Percentiles rank a stretch among this genome's conserved stretches.
Evolutionary conservation across 2,888 invertebrate genomes (phyloP).

Genomic region (Pachydiplax longipennis): DNA sequence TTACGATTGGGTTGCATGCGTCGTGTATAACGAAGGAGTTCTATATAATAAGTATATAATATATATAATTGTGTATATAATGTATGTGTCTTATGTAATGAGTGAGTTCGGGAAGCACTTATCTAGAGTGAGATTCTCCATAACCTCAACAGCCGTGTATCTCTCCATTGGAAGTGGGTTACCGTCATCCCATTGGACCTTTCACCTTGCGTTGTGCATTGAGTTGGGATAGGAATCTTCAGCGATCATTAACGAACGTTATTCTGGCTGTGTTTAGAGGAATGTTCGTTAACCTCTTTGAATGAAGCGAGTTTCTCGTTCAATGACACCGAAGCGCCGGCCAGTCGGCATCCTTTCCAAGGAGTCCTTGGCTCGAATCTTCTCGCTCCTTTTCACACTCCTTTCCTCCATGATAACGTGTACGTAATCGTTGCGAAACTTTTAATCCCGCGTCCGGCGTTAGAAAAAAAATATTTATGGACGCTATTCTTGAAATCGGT

Average conservation of each 20-base stretch:
- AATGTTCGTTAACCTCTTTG: not conserved
- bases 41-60: too few relatives aligned
- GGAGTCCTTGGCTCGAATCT: not conserved
- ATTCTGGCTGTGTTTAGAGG: not conserved
- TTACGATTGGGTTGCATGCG: too few relatives aligned
- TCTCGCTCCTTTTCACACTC: not conserved
- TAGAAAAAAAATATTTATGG: not conserved
- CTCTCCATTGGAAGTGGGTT: not conserved
- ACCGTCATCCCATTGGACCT: not conserved
- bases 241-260: not conserved
- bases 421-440: not conserved
- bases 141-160: too few relatives aligned
- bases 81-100: too few relatives aligned
- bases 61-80: too few relatives aligned
- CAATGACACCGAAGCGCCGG: not conserved
- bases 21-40: too few relatives aligned
- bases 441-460: not conserved
- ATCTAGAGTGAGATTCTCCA: too few relatives aligned
- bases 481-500: not conserved
- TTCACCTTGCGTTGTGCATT: not conserved
- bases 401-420: not conserved
- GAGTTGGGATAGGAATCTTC: not conserved
- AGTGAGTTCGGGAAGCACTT: too few relatives aligned
- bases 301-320: not conserved
- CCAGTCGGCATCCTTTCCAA: not conserved